Conservation (phyloP, 2,888 invertebrate species). For the Mystacides longicornis region DNA sequence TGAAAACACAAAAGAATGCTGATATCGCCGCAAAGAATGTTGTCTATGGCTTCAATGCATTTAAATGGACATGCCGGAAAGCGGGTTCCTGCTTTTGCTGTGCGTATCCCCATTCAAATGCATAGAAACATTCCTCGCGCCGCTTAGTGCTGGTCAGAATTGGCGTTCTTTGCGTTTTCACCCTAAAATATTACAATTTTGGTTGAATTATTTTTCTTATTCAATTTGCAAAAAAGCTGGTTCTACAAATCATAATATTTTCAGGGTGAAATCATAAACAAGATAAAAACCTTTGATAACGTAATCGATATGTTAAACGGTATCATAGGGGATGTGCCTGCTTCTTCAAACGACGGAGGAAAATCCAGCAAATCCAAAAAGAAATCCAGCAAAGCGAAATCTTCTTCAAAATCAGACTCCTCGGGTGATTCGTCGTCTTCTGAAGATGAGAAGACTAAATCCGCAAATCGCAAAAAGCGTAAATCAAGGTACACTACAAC, state of each 20-base stretch:
- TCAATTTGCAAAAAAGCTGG: too few relatives aligned
- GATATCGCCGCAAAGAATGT: too few relatives aligned
- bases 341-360: constrained; percentile 37
- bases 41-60: too few relatives aligned
- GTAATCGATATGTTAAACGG: constrained; percentile 83
- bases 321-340: constrained; percentile 68
- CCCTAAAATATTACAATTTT: too few relatives aligned
- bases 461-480: constrained; percentile 31
- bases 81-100: too few relatives aligned
- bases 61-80: too few relatives aligned
- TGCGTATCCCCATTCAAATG: too few relatives aligned
- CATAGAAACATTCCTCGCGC: too few relatives aligned
- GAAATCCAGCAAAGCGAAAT: constrained; percentile 8
- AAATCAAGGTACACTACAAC: constrained; percentile 38
- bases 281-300: constrained; percentile 75
- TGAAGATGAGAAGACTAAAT: constrained; percentile 19
- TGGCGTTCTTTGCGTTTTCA: too few relatives aligned
- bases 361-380: constrained; percentile 23
- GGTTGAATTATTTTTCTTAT: too few relatives aligned
- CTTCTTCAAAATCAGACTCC: constrained; percentile 17
- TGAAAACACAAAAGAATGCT: too few relatives aligned
- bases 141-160: too few relatives aligned
- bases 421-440: constrained; percentile 29
- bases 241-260: constrained; percentile 19
- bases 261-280: constrained; percentile 70